Evolutionary conservation across 2,888 invertebrate genomes (phyloP), one percentile per base, ranked within the genome.

Genomic region (Isotomurus palustris): DNA sequence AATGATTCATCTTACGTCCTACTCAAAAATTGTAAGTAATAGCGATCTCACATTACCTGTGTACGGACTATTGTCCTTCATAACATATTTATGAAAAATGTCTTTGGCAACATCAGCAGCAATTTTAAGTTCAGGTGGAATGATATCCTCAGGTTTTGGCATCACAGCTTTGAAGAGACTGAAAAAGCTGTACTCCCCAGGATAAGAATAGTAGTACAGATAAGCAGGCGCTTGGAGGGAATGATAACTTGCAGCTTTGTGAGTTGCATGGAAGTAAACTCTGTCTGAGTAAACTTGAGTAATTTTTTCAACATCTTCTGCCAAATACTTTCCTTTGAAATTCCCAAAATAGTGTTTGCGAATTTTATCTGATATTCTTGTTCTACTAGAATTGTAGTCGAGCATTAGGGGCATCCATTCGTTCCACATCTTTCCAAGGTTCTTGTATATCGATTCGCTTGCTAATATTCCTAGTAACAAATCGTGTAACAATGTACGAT

Each of bases 271-370:
- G 36, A 61, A 66, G 28, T 64, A 66, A 3, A 61, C 58, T 6
- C 66, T 49, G 35, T 66, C 63, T 1, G 66, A 63, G 17, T 59
- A 53, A 36, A 66, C 36, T 27, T 43, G 32, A n/a, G 66, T 66
- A 5, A 60, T 53, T 8, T 49, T 49, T n/a, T 53, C 32, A 53
- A 66, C 45, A 14, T 41, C 54, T 4, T 60, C 49, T 25, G 56
- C 44, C 2, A 56, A 36, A 1, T 56, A 50, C 12, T 61, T 47
- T 4, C 32, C 35, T 10, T 53, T 47, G 1, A 28, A 21, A 21
- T 40, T 51, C 51, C 49, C 48, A 54, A 66, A 66, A 44, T 66
- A 66, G n/a, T 60, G 25, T 12, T 61, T 29, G 25, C 49, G 48
- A 12, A 64, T 56, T 53, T 61, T 57, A 19, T 53, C 29, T 1